These are phyloP conservation scores for Gymnothorax javanicus DNA, from an alignment of 2,797 vertebrate species.

Conservation along the genomic window DNA sequence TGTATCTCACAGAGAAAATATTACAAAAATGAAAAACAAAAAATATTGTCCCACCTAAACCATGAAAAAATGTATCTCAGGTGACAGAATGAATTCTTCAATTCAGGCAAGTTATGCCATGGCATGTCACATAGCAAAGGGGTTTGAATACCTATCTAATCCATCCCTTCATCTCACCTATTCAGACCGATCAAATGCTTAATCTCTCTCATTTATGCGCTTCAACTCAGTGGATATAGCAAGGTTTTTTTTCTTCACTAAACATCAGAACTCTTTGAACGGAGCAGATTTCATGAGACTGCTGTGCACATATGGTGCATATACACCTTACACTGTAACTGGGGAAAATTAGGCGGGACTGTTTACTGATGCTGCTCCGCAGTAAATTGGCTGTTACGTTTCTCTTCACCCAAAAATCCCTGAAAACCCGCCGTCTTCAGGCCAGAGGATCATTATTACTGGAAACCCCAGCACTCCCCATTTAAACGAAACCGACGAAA, in stretches of 20 bases:
- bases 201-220: background rate
- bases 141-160: background rate
- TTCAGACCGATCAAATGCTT: background rate
- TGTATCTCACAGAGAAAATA: background rate
- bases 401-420: background rate
- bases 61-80: background rate
- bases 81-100: background rate
- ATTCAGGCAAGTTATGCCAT: background rate
- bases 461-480: conserved; percentile 5
- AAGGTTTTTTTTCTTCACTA: background rate
- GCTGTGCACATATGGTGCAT: background rate
- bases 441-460: conserved; percentile 1
- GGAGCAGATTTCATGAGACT: background rate
- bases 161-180: background rate
- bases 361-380: background rate
- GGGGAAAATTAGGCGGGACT: too few species aligned
- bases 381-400: background rate
- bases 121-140: too few species aligned
- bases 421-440: background rate
- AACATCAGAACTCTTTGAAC: background rate
- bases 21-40: background rate
- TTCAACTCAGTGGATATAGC: background rate
- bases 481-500: background rate
- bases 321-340: background rate
- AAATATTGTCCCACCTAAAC: background rate